Evolutionary conservation across 1,140 invertebrate species (phyloP).

Genomic region (Holcopasites calliopsidis): DNA sequence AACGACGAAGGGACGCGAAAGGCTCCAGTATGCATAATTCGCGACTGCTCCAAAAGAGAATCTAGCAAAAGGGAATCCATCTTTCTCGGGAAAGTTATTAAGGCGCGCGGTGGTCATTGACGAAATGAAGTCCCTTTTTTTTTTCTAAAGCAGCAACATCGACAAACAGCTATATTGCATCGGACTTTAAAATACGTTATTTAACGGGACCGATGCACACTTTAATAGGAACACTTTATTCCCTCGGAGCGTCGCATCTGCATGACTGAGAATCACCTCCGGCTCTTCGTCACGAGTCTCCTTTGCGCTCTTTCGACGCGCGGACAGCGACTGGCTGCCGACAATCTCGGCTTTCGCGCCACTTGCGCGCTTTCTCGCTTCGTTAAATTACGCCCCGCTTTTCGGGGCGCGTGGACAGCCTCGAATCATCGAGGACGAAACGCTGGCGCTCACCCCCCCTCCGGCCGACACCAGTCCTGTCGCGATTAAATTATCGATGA

Average conservation of each 20-base stretch:
- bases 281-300: background rate
- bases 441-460: background rate
- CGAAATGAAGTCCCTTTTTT: constrained; percentile 55
- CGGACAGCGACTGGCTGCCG: background rate
- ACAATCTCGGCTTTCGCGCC: constrained; percentile 9
- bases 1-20: background rate
- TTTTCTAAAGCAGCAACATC: constrained; percentile 30
- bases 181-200: constrained; percentile 58
- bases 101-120: constrained; percentile 28
- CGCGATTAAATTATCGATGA: constrained; percentile 62
- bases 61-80: constrained; percentile 57
- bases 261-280: constrained; percentile 47
- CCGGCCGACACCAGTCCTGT: background rate
- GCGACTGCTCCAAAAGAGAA: background rate
- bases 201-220: constrained; percentile 47
- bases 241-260: too few species aligned
- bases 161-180: constrained; percentile 62
- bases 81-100: constrained; percentile 56
- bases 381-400: background rate
- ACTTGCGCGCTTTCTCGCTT: constrained; percentile 13
- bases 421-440: background rate
- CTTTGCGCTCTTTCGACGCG: constrained; percentile 1
- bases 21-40: constrained; percentile 30
- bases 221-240: too few species aligned
- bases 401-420: background rate